Evolutionary conservation across 1,140 invertebrate species (phyloP), one percentile per base, ranked within the genome.

Genomic region (Zaprionus ornatus): DNA sequence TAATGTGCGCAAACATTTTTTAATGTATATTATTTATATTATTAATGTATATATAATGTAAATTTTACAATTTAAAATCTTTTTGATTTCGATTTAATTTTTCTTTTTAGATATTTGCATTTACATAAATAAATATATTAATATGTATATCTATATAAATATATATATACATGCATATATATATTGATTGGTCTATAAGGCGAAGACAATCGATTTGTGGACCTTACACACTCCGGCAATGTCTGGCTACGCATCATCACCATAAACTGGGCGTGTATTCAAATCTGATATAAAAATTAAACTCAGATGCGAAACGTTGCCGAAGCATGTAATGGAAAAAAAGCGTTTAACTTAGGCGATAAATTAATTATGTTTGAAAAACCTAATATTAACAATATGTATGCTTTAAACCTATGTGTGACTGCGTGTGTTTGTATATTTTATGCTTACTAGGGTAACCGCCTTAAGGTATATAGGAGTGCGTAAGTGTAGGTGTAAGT

Each of bases 341-440:
- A 42, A 42, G n/a, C 7, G 3, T 42, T n/a, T 42, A 42, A 45
- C n/a, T 45, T 45, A 45, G 19, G 40, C n/a, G 6, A 17, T 45
- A 45, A 9, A 45, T 45, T 45, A 17, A 45, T 45, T 17, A 7
- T 19, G 0, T 61, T 3, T 25, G 40, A 6, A 25, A 17, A 7
- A 45, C 6, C n/a, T 45, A 45, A 17, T 45, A 9, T 45, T 45
- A 45, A 45, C 40, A 45, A 45, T 45, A 45, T 45, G 7, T 19
- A 17, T 48, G n/a, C 6, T 9, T 62, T 10, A 19, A 21, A 23
- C 35, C 12, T 54, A n/a, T 50, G 32, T 52, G 19, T 17, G 3
- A 32, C 15, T 54, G 27, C 32, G 29, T 54, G 61, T 52, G 45
- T 52, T 15, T 64, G 10, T 64, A 10, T 63, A 27, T 15, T 13